A percentile compares a stretch with the other conserved stretches of the same genome.
These are phyloP conservation scores for Helobdella robusta DNA, from an alignment of 2,888 invertebrate genomes.

Conservation along the genomic window DNA sequence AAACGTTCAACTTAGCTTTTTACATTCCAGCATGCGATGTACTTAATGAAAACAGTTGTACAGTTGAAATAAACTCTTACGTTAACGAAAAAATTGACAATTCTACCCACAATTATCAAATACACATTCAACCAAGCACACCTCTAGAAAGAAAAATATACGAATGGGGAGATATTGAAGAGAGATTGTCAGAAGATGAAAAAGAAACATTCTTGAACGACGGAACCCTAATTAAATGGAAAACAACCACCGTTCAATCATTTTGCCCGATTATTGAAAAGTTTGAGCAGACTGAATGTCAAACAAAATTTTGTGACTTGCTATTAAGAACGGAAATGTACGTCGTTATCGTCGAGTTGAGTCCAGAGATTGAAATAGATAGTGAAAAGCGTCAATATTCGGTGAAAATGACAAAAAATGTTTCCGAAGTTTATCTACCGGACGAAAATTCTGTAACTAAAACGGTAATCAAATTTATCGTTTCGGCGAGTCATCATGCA, in stretches of 20 bases:
- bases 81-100: background rate
- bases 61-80: conserved; percentile 8
- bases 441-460: conserved; percentile 8
- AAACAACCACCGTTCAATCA: background rate
- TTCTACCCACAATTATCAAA: background rate
- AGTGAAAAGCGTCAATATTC: background rate
- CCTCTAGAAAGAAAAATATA: too few species aligned
- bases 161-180: too few species aligned
- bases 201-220: conserved; percentile 9
- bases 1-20: background rate
- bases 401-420: conserved; percentile 1
- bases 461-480: background rate
- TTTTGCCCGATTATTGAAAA: too few species aligned
- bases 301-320: background rate
- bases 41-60: conserved; percentile 7
- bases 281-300: background rate
- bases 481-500: too few species aligned
- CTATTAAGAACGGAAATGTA: conserved; percentile 6
- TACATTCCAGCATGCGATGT: background rate
- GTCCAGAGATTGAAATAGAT: background rate
- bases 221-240: conserved; percentile 21
- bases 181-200: conserved; percentile 12
- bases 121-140: too few species aligned
- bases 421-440: background rate
- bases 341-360: conserved; percentile 8